A percentile compares a stretch with the other conserved stretches of the same genome.
These are phyloP conservation scores for Andrena trimmerana DNA, from an alignment of 2,888 invertebrate genomes.

Conservation along the genomic window DNA sequence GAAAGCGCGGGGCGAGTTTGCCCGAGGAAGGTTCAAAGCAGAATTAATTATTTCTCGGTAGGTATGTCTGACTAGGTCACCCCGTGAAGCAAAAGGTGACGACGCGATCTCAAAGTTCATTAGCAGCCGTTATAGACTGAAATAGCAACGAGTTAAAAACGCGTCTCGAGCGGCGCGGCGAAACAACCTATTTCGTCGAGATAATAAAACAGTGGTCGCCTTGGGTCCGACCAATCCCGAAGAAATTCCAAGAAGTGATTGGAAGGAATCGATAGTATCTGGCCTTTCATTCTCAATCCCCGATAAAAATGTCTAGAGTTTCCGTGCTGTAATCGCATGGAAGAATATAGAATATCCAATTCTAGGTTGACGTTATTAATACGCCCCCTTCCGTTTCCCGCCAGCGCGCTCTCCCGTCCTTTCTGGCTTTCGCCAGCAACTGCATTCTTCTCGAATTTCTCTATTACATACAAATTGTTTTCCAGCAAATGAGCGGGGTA, in stretches of 20 bases:
- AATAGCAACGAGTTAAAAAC: background rate
- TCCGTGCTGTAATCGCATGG: constrained; percentile 16
- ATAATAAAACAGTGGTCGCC: background rate
- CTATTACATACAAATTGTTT: constrained; percentile 12
- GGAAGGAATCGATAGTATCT: background rate
- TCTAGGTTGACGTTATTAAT: background rate
- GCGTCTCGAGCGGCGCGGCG: background rate
- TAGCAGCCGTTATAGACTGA: background rate
- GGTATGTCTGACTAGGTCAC: too few relatives aligned
- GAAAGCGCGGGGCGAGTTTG: background rate
- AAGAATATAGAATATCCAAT: constrained; percentile 39
- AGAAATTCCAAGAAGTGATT: background rate
- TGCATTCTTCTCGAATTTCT: constrained; percentile 44
- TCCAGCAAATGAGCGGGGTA: constrained; percentile 5
- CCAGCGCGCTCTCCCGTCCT: background rate
- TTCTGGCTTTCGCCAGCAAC: background rate
- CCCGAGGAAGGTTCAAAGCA: background rate
- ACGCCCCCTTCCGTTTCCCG: background rate
- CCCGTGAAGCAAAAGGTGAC: background rate
- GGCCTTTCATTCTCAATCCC: background rate
- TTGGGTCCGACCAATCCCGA: background rate
- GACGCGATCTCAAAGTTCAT: background rate
- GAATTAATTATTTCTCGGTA: background rate
- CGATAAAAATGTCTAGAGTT: background rate
- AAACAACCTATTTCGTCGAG: background rate